Percentiles rank a stretch among this genome's conserved stretches.
These are phyloP conservation scores for Microtus richardsoni DNA, from an alignment of 2,113 vertebrate genomes.

Conservation along the genomic window DNA sequence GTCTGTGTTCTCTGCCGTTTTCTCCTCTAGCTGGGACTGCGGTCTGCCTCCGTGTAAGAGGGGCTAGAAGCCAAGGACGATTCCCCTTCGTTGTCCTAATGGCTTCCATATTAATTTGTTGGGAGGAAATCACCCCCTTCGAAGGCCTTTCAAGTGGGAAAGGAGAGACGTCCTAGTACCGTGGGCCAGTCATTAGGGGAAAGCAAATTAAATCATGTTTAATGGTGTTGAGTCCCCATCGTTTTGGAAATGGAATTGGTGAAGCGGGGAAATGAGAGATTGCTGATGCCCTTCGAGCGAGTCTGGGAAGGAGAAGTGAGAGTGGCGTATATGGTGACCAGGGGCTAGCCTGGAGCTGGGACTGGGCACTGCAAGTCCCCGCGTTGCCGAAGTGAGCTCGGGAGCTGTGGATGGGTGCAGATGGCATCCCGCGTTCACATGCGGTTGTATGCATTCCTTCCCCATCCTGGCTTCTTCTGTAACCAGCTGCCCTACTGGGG, in stretches of 20 bases:
- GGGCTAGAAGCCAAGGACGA: neutral
- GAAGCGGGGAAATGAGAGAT: slow-evolving; percentile 57
- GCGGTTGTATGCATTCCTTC: neutral
- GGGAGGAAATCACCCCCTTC: slow-evolving; percentile 49
- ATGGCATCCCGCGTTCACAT: no score
- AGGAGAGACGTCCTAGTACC: slow-evolving; percentile 65
- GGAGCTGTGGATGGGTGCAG: neutral
- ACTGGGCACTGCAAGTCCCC: neutral
- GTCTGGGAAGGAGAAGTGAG: neutral
- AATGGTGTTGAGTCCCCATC: slow-evolving; percentile 50
- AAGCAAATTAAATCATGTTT: slow-evolving; percentile 74
- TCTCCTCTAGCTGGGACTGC: neutral
- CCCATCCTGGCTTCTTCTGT: neutral
- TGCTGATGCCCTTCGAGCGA: neutral
- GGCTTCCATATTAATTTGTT: slow-evolving; percentile 74
- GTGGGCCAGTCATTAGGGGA: slow-evolving; percentile 60
- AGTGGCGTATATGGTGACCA: rapidly evolving
- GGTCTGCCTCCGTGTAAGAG: slow-evolving; percentile 63
- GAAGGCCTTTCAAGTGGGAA: slow-evolving; percentile 74
- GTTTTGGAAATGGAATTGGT: slow-evolving; percentile 31
- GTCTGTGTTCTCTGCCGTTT: no score
- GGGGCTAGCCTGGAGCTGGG: rapidly evolving
- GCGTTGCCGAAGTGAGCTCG: neutral
- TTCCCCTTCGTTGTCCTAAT: neutral
- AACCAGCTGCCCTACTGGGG: rapidly evolving